Evolutionary conservation across 2,797 vertebrate genomes (phyloP).

Genomic region (Heteromormyrus szaboi): DNA sequence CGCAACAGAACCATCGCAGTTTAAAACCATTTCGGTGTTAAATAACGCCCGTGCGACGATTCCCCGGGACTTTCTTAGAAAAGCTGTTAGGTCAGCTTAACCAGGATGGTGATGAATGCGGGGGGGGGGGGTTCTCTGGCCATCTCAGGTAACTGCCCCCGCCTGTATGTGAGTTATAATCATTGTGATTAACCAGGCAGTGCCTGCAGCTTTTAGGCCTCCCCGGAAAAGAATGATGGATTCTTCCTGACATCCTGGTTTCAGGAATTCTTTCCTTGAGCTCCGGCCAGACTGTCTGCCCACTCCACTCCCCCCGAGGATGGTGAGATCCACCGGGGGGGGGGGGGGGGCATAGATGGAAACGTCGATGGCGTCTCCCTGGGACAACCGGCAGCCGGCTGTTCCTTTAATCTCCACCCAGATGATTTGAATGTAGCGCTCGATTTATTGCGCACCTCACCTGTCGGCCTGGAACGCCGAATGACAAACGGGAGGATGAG

Average conservation of each 20-base stretch:
- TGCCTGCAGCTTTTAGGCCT: conserved; percentile 8
- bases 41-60: neutral
- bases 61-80: neutral
- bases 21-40: neutral
- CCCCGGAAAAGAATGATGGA: neutral
- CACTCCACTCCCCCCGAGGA: neutral
- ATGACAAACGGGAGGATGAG: neutral
- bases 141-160: conserved; percentile 24
- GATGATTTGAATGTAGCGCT: neutral
- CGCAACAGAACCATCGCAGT: neutral
- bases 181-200: conserved; percentile 32
- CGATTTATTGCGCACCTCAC: neutral
- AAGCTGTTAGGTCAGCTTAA: neutral
- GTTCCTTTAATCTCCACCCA: neutral
- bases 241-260: conserved; percentile 14
- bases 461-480: neutral
- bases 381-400: neutral
- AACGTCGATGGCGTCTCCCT: neutral
- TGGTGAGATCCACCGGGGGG: neutral
- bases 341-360: neutral
- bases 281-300: neutral
- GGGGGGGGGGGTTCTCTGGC: neutral
- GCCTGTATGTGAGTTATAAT: conserved; percentile 21
- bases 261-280: conserved; percentile 21
- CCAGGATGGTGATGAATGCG: neutral